Evolutionary conservation across 2,113 vertebrate species (phyloP).

Genomic region (Ovis canadensis): DNA sequence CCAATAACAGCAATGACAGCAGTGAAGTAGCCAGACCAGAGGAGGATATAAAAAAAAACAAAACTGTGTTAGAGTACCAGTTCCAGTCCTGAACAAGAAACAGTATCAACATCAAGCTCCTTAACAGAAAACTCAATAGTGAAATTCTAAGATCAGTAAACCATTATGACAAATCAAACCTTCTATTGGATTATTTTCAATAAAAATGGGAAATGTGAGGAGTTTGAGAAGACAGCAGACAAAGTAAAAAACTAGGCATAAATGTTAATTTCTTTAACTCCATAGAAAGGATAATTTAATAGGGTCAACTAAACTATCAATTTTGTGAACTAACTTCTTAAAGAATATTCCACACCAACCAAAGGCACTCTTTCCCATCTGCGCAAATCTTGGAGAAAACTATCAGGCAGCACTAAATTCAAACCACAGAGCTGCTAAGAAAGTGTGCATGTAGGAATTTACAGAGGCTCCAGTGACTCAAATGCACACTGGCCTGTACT

Average conservation of each 20-base stretch:
- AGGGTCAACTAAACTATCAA: neutral
- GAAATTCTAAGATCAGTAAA: constrained; percentile 1
- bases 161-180: neutral
- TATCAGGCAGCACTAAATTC: neutral
- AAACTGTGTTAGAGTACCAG: neutral
- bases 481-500: neutral
- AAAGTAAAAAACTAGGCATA: neutral
- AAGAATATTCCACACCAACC: neutral
- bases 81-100: neutral
- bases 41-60: neutral
- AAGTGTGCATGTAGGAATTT: neutral
- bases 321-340: neutral
- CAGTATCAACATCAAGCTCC: neutral
- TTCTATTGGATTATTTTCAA: constrained; percentile 8
- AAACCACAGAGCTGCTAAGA: neutral
- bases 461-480: neutral
- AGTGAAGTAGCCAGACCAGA: neutral
- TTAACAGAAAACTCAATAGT: neutral
- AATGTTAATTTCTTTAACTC: neutral
- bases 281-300: neutral
- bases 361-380: neutral
- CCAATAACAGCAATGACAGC: neutral
- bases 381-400: neutral
- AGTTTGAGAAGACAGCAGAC: neutral
- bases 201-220: neutral